Percentiles rank a stretch among this genome's conserved stretches.
Conservation (phyloP, 2,113 vertebrate genomes). For the Carlito syrichta region DNA sequence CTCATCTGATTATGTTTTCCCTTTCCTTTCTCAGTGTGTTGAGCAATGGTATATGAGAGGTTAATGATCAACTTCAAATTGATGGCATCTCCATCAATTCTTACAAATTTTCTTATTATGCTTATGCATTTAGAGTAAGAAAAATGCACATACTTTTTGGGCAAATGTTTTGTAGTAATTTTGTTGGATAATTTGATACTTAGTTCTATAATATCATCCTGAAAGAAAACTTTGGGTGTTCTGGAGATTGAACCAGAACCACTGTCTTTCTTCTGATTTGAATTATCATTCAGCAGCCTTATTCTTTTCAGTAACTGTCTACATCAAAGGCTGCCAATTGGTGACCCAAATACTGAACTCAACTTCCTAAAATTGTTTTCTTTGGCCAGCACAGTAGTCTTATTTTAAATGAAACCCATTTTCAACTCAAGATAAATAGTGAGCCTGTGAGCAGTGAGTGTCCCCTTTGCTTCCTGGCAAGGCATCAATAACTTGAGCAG, state of each 20-base stretch:
- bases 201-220: not conserved
- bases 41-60: not conserved
- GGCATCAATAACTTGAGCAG: not conserved
- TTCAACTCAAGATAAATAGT: not conserved
- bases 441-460: not conserved
- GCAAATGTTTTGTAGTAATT: not conserved
- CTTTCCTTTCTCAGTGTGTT: not conserved
- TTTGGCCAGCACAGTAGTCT: not conserved
- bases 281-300: not conserved
- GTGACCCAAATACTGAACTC: not conserved
- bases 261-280: not conserved
- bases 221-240: not conserved
- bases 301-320: not conserved
- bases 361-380: not conserved
- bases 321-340: not conserved
- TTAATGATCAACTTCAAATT: not conserved
- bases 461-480: not conserved
- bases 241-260: not conserved
- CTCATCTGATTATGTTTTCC: not conserved
- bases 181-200: slow-evolving; percentile 17
- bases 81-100: not conserved
- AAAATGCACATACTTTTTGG: not conserved
- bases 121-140: not conserved
- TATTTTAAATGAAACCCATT: not conserved
- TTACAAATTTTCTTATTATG: slow-evolving; percentile 33